Conservation (phyloP, 2,113 vertebrate genomes). For the Caranx melampygus region DNA sequence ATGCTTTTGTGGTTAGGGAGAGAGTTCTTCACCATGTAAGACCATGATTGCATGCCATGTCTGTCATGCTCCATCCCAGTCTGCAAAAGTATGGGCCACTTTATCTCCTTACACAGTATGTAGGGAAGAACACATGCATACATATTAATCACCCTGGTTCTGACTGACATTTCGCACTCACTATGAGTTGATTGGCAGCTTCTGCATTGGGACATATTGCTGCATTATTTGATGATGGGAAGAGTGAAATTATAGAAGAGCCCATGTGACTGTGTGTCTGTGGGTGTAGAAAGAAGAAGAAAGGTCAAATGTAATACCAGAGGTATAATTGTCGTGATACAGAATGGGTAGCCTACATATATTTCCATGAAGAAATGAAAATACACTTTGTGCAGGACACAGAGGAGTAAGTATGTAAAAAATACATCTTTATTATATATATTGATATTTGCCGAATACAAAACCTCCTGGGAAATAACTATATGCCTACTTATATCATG, state of each 20-base stretch:
- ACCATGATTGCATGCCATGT: slow-evolving; percentile 9
- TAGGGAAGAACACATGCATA: slow-evolving; percentile 42
- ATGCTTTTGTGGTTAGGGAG: background rate
- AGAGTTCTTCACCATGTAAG: slow-evolving; percentile 32
- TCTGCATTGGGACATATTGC: slow-evolving; percentile 47
- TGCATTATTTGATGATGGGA: slow-evolving; percentile 8
- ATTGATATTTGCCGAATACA: too few species aligned
- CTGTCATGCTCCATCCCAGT: background rate
- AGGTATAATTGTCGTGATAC: slow-evolving; percentile 2
- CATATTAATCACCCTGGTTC: slow-evolving; percentile 62
- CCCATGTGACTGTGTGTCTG: slow-evolving; percentile 7
- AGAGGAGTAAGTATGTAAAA: background rate
- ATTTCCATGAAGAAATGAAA: background rate
- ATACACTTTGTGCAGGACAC: background rate
- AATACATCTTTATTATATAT: background rate
- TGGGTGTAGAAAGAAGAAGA: background rate
- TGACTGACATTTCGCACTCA: background rate
- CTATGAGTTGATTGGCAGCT: slow-evolving; percentile 57
- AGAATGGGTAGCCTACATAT: background rate
- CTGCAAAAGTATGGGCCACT: slow-evolving; percentile 26
- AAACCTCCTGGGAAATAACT: too few species aligned
- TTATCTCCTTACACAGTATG: slow-evolving; percentile 10
- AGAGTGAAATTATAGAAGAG: background rate
- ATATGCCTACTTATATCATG: too few species aligned
- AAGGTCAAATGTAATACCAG: slow-evolving; percentile 10